Evolutionary conservation across 2,888 invertebrate species (phyloP), one percentile per base, ranked within the genome.

Genomic region (Andricus quercusramuli): DNA sequence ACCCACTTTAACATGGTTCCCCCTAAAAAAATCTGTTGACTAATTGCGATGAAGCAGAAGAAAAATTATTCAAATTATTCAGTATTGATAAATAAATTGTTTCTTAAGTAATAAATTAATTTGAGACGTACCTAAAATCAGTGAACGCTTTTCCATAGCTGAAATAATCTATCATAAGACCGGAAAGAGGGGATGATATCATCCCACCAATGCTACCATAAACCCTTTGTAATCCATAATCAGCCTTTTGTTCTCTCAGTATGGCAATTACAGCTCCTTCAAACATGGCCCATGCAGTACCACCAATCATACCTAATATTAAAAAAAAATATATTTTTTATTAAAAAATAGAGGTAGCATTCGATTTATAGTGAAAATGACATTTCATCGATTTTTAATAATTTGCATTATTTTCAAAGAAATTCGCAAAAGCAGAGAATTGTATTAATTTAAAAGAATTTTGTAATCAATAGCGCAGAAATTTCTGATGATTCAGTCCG

Each of bases 241-340:
- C 96, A 0, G 96, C 96, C 85, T 95, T 94, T 88, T 96, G 96
- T 87, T 96, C 96, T 80, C 96, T 93, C 80, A 96, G 93, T 86
- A 96, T 96, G 8, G 96, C 96, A 81, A 97, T 96, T 3, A 96
- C 96, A 0, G 96, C 97, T 1, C 96, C 96, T 92, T 96, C 96
- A 90, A 96, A 96, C 96, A 97, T 96, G 41, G 96, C 96, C 90
- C 96, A 96, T 0, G 96, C 95, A 2, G 96, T 96, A 0, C 96
- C 96, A 64, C 96, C 94, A 81, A 96, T 95, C 81, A 96, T 95
- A 29, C 95, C 95, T 88, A 95, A 93, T 87, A 94, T 74, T 70
- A 25, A 22, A 11, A 80, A 59, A 20, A 66, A 67, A 20, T 3
- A 32, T 2, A 29, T 37, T 32, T 76, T 15, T 13, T 13, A 41